Evolutionary conservation across 1,140 invertebrate genomes (phyloP).

Genomic region (Oscheius sp.): DNA sequence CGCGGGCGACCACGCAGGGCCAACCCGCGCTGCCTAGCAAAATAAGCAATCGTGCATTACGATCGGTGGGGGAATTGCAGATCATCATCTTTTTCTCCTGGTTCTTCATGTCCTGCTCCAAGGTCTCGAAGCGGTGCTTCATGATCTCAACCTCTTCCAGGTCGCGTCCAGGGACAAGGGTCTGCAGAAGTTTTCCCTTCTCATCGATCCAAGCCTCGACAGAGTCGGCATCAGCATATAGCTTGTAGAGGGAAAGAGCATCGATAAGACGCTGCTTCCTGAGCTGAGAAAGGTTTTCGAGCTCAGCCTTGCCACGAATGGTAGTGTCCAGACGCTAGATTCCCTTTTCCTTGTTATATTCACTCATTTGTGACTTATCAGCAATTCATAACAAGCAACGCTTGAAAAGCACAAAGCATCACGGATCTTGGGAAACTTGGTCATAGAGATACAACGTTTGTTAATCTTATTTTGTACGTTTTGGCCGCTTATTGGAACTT

Average conservation of each 20-base stretch:
- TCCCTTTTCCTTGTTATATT: no score
- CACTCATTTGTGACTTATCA: no score
- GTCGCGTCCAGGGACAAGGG: slow-evolving; percentile 90
- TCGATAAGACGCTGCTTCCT: slow-evolving; percentile 91
- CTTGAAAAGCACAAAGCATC: no score
- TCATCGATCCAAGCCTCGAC: slow-evolving; percentile 98
- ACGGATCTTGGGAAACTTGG: no score
- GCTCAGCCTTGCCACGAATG: slow-evolving; percentile 90
- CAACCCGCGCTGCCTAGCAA: no score
- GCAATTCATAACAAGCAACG: no score
- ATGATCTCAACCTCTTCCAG: slow-evolving; percentile 99
- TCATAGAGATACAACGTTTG: no score
- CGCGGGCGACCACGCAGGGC: no score
- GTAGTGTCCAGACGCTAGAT: slow-evolving; percentile 82
- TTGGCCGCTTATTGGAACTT: no score
- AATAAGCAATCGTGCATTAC: no score
- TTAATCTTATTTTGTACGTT: no score
- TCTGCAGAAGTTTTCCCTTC: slow-evolving; percentile 95
- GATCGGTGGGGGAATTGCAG: no score
- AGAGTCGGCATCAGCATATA: slow-evolving; percentile 94
- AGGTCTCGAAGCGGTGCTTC: slow-evolving; percentile 98
- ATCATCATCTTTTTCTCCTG: slow-evolving; percentile 75
- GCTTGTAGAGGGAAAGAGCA: slow-evolving; percentile 91
- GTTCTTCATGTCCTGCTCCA: slow-evolving; percentile 96
- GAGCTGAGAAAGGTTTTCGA: slow-evolving; percentile 89